A percentile compares a stretch with the other conserved stretches of the same genome.
Evolutionary conservation across 2,797 vertebrate genomes (phyloP).

Genomic region (Lacerta bilineata): DNA sequence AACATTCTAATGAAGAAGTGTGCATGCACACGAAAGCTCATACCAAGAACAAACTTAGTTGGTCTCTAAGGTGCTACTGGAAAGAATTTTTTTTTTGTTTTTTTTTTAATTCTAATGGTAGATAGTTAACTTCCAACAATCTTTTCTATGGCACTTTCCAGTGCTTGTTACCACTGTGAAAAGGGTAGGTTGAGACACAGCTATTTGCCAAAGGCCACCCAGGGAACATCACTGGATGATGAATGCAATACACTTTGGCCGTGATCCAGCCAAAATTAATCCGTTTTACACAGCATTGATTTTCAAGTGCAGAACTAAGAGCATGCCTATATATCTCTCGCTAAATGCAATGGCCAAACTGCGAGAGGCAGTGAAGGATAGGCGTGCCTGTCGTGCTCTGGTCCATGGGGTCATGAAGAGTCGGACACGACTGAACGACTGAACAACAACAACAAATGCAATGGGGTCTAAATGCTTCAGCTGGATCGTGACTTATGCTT

Average conservation of each 20-base stretch:
- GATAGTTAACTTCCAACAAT: background rate
- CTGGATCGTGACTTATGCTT: background rate
- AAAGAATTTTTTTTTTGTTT: too few relatives aligned
- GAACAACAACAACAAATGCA: background rate
- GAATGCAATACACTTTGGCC: background rate
- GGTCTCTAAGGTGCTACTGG: too few relatives aligned
- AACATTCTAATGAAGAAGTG: background rate
- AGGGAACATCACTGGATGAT: background rate
- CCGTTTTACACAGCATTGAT: background rate
- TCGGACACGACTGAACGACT: too few relatives aligned
- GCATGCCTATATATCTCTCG: background rate
- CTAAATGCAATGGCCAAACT: background rate
- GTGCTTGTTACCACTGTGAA: background rate
- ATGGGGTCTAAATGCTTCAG: background rate
- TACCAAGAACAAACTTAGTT: too few relatives aligned
- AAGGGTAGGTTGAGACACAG: constrained; percentile 2
- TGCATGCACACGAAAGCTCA: too few relatives aligned
- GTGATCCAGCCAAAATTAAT: background rate
- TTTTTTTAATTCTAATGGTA: background rate
- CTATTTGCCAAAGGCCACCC: background rate
- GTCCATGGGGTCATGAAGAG: too few relatives aligned
- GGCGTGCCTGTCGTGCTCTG: too few relatives aligned
- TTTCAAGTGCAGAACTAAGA: background rate
- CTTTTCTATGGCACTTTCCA: background rate
- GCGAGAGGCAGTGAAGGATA: too few relatives aligned